Percentiles rank a stretch among this genome's conserved stretches.
phyloP scores from a whole-genome alignment of 2,888 invertebrate species.

The Drosophila paucipuncta region DNA sequence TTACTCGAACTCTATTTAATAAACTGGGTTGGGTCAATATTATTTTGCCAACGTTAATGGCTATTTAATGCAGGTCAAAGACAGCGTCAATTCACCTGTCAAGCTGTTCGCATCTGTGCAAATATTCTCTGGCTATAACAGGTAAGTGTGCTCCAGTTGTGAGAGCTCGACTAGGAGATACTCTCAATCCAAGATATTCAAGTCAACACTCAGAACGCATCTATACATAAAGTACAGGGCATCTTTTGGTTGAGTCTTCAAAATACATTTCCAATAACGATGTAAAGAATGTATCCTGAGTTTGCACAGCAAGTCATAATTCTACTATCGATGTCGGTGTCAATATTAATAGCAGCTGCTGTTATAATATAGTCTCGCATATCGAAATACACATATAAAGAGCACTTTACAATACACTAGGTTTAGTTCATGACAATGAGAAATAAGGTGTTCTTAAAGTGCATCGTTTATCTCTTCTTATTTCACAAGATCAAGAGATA shows the following conservation, averaged over 20 bases:
- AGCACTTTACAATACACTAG: not conserved
- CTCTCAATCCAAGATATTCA: not conserved
- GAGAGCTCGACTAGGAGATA: not conserved
- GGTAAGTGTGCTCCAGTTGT: not conserved
- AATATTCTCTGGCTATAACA: slow-evolving; percentile 41
- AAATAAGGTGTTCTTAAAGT: not conserved
- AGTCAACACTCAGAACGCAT: not conserved
- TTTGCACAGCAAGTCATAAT: not conserved
- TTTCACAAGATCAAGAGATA: not conserved
- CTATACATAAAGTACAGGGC: not conserved
- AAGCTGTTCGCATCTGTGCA: slow-evolving; percentile 35
- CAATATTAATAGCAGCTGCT: not conserved
- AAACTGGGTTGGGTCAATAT: slow-evolving; percentile 16
- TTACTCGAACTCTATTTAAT: not conserved
- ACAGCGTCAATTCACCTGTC: slow-evolving; percentile 21
- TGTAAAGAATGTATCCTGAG: not conserved
- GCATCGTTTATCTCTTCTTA: not conserved
- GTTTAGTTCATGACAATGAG: not conserved
- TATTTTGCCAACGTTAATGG: slow-evolving; percentile 29
- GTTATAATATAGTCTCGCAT: not conserved
- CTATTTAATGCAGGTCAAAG: slow-evolving; percentile 59
- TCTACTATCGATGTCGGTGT: not conserved
- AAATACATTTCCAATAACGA: not conserved
- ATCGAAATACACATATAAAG: not conserved
- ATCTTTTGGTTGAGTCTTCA: not conserved